phyloP scores from a whole-genome alignment of 2,113 vertebrate genomes.

The Poeciliopsis turrubarensis region DNA sequence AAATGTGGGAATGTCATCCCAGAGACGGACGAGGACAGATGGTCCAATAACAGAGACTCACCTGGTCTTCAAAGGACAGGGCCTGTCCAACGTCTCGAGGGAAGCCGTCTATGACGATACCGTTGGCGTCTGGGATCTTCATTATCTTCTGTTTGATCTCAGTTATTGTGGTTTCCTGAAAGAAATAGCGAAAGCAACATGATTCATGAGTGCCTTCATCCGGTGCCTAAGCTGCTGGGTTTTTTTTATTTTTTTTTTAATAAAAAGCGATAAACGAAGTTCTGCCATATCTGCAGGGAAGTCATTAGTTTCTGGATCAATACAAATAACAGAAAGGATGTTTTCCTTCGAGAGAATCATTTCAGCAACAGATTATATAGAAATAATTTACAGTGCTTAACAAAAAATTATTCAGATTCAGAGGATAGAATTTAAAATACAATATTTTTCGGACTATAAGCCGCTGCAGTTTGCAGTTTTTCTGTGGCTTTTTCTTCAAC shows the following conservation, averaged over 20 bases:
- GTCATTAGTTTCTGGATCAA: slow-evolving; percentile 7
- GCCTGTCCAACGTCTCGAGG: slow-evolving; percentile 96
- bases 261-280: neutral
- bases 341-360: neutral
- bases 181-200: slow-evolving; percentile 17
- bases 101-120: slow-evolving; percentile 97
- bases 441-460: no score
- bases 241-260: neutral
- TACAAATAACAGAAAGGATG: neutral
- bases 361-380: slow-evolving; percentile 5
- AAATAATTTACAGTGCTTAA: neutral
- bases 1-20: neutral
- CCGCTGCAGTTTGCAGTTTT: no score
- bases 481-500: no score
- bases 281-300: neutral
- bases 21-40: neutral
- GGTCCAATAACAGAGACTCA: slow-evolving; percentile 70
- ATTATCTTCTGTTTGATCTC: slow-evolving; percentile 98
- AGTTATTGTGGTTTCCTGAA: slow-evolving; percentile 98
- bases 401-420: neutral
- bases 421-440: no score
- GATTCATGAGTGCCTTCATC: neutral
- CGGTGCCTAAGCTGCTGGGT: neutral
- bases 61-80: slow-evolving; percentile 97
- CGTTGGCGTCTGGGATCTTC: slow-evolving; percentile 95